Evolutionary conservation across 2,888 invertebrate species (phyloP).

Genomic region (Torymus auratus): DNA sequence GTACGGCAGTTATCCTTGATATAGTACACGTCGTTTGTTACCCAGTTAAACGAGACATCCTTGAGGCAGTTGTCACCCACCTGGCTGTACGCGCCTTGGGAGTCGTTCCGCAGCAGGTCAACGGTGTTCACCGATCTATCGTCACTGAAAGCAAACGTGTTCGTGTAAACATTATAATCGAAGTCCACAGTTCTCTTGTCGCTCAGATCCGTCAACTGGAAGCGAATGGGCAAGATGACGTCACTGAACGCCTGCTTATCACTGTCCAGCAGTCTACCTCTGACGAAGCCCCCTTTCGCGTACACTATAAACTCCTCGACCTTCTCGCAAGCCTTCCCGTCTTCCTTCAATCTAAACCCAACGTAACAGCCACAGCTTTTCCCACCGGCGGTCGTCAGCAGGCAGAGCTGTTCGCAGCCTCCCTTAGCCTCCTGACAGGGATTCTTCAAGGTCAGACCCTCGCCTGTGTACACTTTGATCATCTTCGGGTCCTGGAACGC

Average conservation of each 20-base stretch:
- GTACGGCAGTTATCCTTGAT: conserved; percentile 24
- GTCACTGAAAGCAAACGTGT: conserved; percentile 34
- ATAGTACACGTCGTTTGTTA: conserved; percentile 44
- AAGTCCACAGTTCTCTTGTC: conserved; percentile 30
- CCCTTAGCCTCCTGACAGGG: conserved; percentile 38
- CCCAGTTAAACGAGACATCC: conserved; percentile 42
- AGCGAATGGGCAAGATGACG: conserved; percentile 22
- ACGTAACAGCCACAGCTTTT: conserved; percentile 42
- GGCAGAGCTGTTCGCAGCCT: conserved; percentile 41
- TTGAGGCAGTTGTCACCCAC: conserved; percentile 23
- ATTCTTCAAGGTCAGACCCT: neutral
- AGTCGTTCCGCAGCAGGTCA: neutral
- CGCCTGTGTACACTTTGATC: conserved; percentile 30
- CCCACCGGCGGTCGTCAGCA: neutral
- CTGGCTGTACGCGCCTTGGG: neutral
- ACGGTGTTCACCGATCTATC: conserved; percentile 10
- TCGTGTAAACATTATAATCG: conserved; percentile 34
- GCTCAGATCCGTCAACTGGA: neutral
- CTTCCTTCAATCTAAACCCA: conserved; percentile 18
- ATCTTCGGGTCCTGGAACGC: conserved; percentile 43
- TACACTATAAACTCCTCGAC: conserved; percentile 35
- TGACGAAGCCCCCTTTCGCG: conserved; percentile 19
- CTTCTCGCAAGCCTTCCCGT: conserved; percentile 17
- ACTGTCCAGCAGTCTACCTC: conserved; percentile 14
- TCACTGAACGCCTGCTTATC: conserved; percentile 30